Evolutionary conservation across 1,140 invertebrate species (phyloP).

Genomic region (Drosophila guanche): DNA sequence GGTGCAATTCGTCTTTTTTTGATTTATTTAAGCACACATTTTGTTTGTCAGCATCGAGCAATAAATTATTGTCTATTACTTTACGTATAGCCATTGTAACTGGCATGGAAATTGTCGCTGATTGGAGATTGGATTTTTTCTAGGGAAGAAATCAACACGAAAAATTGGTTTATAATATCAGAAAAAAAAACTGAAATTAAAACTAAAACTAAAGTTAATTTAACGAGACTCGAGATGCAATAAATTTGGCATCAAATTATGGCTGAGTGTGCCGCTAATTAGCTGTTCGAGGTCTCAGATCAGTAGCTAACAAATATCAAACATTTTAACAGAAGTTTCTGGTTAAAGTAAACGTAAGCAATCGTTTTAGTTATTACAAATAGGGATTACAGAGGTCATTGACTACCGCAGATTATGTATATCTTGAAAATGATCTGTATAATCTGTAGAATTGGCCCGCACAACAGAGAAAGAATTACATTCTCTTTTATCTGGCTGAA

Average conservation of each 20-base stretch:
- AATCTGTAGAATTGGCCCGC: constrained; percentile 2
- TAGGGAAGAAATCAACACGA: not conserved
- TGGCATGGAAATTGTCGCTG: constrained; percentile 11
- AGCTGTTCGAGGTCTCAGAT: not conserved
- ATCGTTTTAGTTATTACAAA: too few relatives aligned
- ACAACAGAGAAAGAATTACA: constrained; percentile 23
- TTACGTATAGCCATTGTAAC: constrained; percentile 2
- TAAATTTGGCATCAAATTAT: constrained; percentile 9
- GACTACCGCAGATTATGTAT: not conserved
- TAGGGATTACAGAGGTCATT: constrained; percentile 16
- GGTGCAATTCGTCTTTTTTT: constrained; percentile 63
- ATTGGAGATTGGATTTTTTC: constrained; percentile 8
- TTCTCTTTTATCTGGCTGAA: constrained; percentile 34
- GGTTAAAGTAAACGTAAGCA: too few relatives aligned
- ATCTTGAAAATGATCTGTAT: constrained; percentile 11
- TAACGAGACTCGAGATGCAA: constrained; percentile 11
- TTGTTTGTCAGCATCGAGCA: constrained; percentile 31
- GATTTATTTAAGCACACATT: constrained; percentile 56
- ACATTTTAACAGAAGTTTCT: not conserved
- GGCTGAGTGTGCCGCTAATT: not conserved
- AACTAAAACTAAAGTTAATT: constrained; percentile 8
- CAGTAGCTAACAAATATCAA: not conserved
- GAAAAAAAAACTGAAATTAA: constrained; percentile 8
- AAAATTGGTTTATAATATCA: constrained; percentile 13
- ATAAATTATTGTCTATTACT: constrained; percentile 45